Base-by-base conservation (phyloP, 2,113 vertebrate genomes). In the Cyphomyrus plagiostoma region DNA sequence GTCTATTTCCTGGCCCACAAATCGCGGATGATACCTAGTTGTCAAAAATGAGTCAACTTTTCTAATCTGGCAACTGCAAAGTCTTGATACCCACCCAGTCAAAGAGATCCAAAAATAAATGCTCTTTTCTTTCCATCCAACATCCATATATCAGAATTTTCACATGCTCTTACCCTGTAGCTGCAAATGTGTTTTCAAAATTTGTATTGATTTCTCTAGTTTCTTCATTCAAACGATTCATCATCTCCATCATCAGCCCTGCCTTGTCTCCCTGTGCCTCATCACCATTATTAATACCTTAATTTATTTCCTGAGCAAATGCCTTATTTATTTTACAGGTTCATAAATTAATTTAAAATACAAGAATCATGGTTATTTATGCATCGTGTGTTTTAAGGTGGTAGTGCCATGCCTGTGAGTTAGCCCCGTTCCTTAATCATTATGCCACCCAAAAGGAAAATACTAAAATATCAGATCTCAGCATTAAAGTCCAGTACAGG, bases 141-240 rank as follows among this genome's bases (percentile, higher is more conserved):
- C n/a, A 80, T 80, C 74, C 74, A 80, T 80, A 80, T 19, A 80
- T 80, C 74, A 80, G 74, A 80, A 39, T 80, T 42, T 42, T 42
- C 74, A 42, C 74, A 77, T 19, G 35, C 35, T 7, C 13, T 80
- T 39, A 80, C 30, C 11, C 35, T 26, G n/a, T 50, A 86, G 46
- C 83, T 86, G 42, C n/a, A 86, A 86, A 49, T 86, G 45, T 86
- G 23, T 50, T 86, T 49, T 80, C 74, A 80, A 26, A 86, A 50
- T 80, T 19, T 80, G 74, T 80, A 80, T 80, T 80, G 48, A 86
- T 86, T 86, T 30, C 83, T 15, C 42, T 13, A 26, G 15, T 50
- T 86, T 86, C 21, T 49, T 86, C 48, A 49, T 80, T 80, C 35
- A 19, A 15, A 86, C 23, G 9, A 39, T 80, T 42, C 74, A 80